Conservation (phyloP, 1,140 invertebrate genomes). For the Harlomillsia oculata region DNA sequence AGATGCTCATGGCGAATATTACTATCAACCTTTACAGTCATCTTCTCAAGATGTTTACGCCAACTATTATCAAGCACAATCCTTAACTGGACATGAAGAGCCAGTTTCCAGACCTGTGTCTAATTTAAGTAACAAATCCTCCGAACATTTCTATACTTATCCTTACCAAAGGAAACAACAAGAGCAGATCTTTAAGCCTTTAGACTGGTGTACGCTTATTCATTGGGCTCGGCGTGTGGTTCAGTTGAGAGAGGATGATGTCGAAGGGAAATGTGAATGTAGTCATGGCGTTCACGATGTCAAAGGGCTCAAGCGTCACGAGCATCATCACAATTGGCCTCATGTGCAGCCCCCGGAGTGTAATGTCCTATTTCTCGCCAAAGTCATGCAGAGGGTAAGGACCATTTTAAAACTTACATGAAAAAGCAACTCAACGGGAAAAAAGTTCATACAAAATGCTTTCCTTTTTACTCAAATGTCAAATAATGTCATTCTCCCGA, state of each 20-base stretch:
- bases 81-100: slow-evolving; percentile 30
- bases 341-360: slow-evolving; percentile 35
- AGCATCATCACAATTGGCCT: slow-evolving; percentile 33
- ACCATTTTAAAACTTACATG: too few species aligned
- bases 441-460: too few species aligned
- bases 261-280: slow-evolving; percentile 24
- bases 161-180: slow-evolving; percentile 33
- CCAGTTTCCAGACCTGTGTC: slow-evolving; percentile 34
- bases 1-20: neutral
- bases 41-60: slow-evolving; percentile 11
- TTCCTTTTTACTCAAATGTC: too few species aligned
- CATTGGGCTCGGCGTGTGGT: slow-evolving; percentile 33
- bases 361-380: slow-evolving; percentile 35
- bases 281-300: slow-evolving; percentile 32
- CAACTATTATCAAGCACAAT: slow-evolving; percentile 18
- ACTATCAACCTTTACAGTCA: slow-evolving; percentile 14
- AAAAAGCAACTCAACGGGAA: too few species aligned
- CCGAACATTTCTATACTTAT: slow-evolving; percentile 35
- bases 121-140: slow-evolving; percentile 35
- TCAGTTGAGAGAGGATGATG: slow-evolving; percentile 31
- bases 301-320: slow-evolving; percentile 30
- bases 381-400: slow-evolving; percentile 26
- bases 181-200: slow-evolving; percentile 25
- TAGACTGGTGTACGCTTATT: slow-evolving; percentile 31
- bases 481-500: too few species aligned